Percentiles rank a stretch among this genome's conserved stretches.
Evolutionary conservation across 2,113 vertebrate species (phyloP).

Genomic region (Cyprinus carpio): DNA sequence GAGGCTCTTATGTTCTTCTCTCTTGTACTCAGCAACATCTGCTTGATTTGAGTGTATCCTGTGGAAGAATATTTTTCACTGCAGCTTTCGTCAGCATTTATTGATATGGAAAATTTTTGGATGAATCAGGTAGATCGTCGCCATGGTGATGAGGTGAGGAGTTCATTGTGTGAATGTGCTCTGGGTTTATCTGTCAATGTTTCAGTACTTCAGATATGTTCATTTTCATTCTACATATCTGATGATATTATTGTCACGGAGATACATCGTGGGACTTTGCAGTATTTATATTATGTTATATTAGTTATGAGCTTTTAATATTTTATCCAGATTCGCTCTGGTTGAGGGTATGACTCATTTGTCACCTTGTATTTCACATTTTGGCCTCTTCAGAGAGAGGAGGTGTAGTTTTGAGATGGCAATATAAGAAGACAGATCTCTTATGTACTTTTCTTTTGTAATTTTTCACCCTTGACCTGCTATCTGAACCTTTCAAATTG

Average conservation of each 20-base stretch:
- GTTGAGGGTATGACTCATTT: background rate
- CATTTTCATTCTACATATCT: no score
- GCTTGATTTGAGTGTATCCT: background rate
- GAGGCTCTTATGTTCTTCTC: background rate
- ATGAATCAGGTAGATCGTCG: constrained; percentile 81
- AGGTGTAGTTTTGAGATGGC: background rate
- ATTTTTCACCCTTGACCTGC: no score
- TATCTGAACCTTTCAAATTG: no score
- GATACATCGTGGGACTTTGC: background rate
- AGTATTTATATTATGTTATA: background rate
- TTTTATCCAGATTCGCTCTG: background rate
- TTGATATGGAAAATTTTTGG: constrained; percentile 94
- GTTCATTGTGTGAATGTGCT: background rate
- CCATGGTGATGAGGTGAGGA: constrained; percentile 64
- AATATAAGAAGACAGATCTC: background rate
- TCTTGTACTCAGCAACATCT: background rate
- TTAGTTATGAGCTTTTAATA: background rate
- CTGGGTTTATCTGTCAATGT: background rate
- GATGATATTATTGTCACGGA: no score
- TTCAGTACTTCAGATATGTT: background rate
- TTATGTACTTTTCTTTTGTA: background rate
- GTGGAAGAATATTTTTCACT: background rate
- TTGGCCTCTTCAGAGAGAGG: background rate
- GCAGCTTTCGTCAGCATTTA: background rate
- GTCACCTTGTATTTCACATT: constrained; percentile 4